Base-by-base conservation (phyloP, 92 coral and sea anemone species). In the Meandrina meandrites region DNA sequence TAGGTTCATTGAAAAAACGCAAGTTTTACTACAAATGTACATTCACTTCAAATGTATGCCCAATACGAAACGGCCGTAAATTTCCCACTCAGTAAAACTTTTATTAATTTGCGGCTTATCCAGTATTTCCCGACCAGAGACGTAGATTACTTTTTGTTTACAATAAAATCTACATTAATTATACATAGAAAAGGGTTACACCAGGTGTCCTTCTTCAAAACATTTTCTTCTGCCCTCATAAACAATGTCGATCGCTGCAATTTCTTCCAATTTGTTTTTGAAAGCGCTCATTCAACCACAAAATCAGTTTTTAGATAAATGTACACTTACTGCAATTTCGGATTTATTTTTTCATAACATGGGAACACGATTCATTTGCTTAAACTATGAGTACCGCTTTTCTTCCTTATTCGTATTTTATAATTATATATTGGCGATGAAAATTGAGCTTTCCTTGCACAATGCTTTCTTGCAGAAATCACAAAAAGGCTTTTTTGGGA, bases 141-240 rank as follows among this genome's bases (percentile, higher is more conserved):
- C 54, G 56, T 18, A 71, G 30, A 48, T 53, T 83, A 30, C 32
- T 69, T 83, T 83, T 34, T 32, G 72, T 51, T 72, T 83, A 22
- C 27, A 51, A 72, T 13, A 73, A 71, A 71, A 72, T 53, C 51
- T 13, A 35, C 24, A 53, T 71, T 53, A 71, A 71, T 69, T 70
- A 71, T 82, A 69, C 57, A 82, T 82, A 70, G 48, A 42, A 71
- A 36, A 70, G 77, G 78, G 86, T 36, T 72, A 28, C 73, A 34
- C 76, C 30, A 34, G 15, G 67, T 68, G 77, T 48, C 45, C 1
- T 5, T 58, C 69, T 54, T 21, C 28, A 79, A 79, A 57, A 57
- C 36, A 35, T 34, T 32, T 58, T 60, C 71, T 31, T 79, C 62
- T 32, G 36, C 64, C 22, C 54, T 79, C 71, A 5, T 36, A 60